These are phyloP conservation scores for Hanleya hanleyi DNA, from an alignment of 2,888 invertebrate genomes.

Conservation along the genomic window DNA sequence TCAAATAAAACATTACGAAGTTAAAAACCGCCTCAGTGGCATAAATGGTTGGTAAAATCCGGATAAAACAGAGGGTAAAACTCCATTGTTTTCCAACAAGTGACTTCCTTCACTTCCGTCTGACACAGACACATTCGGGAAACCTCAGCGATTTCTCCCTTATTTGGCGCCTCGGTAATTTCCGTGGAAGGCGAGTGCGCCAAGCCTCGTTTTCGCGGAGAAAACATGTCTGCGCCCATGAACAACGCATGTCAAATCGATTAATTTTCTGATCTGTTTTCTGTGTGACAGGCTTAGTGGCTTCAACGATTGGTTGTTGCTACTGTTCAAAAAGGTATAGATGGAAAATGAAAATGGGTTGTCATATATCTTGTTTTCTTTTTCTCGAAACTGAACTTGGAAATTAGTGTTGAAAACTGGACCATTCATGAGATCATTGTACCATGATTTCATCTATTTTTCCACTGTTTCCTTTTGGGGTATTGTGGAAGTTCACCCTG, in stretches of 20 bases:
- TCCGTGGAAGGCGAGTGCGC: neutral
- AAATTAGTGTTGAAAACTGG: no score
- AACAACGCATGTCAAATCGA: neutral
- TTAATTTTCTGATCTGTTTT: no score
- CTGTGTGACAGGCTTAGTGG: neutral
- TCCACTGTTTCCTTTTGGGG: no score
- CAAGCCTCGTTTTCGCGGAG: neutral
- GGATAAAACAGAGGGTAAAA: neutral
- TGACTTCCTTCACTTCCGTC: constrained; percentile 3
- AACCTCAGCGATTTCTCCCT: no score
- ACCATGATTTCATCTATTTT: no score
- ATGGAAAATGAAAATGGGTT: no score
- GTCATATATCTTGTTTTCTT: no score
- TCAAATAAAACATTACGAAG: neutral
- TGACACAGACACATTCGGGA: constrained; percentile 7
- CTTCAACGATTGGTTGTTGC: no score
- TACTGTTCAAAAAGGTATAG: no score
- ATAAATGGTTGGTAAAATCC: neutral
- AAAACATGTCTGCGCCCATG: neutral
- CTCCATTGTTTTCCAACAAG: neutral
- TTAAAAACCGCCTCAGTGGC: neutral
- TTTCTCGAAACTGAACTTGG: no score
- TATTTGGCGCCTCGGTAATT: neutral
- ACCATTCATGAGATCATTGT: no score
- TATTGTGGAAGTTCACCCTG: no score